Evolutionary conservation across 2,113 vertebrate genomes (phyloP), one percentile per base, ranked within the genome.

Genomic region (Mastomys natalensis): DNA sequence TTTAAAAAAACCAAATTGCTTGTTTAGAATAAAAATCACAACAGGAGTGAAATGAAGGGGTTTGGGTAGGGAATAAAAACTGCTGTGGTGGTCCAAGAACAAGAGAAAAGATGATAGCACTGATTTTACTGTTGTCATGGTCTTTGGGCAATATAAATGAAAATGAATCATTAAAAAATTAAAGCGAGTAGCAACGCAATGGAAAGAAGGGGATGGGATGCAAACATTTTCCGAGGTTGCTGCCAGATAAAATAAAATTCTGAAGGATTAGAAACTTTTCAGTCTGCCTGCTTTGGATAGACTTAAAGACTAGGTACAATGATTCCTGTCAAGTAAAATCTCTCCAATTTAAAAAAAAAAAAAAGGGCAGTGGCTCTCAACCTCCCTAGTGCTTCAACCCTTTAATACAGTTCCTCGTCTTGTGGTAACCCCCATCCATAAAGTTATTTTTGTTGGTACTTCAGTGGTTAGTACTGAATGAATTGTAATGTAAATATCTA

Each of bases 281-380:
- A 80, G 66, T 92, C 90, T 72, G 93, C 94, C 95, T 97, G 90
- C 95, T 96, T 94, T 91, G 93, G 96, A 84, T 88, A 95, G 92
- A 92, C 90, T 94, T 97, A 76, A 96, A 96, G 88, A 96, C 37
- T 34, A 95, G 77, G 80, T n/a, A 85, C 60, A 93, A 48, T 16
- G 81, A 84, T 95, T 80, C 94, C 86, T 93, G 45, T 92, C 95
- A n/a, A 95, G 96, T 97, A 96, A 96, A 97, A 89, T 93, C 66
- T 97, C 86, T 93, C 62, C 82, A 93, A 94, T 94, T 97, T 74
- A 34, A 66, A 66, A 66, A 64, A 81, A 12, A 64, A 37, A 51
- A 86, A 87, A 86, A 91, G 45, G 31, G 2, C 51, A 37, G 31
- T 37, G 19, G 51, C 7, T 58, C 37, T n/a, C 78, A 81, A 10